Evolutionary conservation across 1,140 invertebrate genomes (phyloP).

Genomic region (Gerris buenoi): DNA sequence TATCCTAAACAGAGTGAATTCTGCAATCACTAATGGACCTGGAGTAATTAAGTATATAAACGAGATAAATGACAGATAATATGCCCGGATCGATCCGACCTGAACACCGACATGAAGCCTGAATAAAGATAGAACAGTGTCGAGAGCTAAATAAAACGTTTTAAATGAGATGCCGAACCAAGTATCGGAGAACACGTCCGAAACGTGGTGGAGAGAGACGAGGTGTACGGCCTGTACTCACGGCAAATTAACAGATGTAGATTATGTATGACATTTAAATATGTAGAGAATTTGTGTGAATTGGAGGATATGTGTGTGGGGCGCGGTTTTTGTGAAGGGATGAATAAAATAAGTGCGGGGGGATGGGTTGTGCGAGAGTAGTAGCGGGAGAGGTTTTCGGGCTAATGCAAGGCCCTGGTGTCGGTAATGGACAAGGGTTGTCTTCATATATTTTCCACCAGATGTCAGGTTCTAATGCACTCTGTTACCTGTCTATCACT

Average conservation of each 20-base stretch:
- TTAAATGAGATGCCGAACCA: too few relatives aligned
- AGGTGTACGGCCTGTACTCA: too few relatives aligned
- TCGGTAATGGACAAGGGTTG: conserved; percentile 15
- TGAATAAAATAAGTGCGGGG: background rate
- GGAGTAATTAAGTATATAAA: too few relatives aligned
- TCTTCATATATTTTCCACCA: conserved; percentile 17
- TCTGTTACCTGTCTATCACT: conserved; percentile 14
- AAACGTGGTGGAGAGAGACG: too few relatives aligned
- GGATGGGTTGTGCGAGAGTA: background rate
- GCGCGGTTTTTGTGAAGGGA: background rate
- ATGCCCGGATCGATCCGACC: too few relatives aligned
- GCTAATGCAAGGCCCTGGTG: conserved; percentile 2
- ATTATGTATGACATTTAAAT: background rate
- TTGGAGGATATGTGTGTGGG: background rate
- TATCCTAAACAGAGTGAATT: too few relatives aligned
- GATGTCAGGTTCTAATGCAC: conserved; percentile 14
- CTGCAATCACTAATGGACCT: too few relatives aligned
- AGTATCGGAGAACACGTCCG: too few relatives aligned
- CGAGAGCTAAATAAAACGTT: too few relatives aligned
- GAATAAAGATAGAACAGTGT: too few relatives aligned
- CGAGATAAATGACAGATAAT: too few relatives aligned
- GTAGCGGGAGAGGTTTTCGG: background rate
- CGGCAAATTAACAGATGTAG: background rate
- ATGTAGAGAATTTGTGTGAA: background rate
- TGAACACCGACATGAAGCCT: too few relatives aligned